Conservation (phyloP, 2,113 vertebrate species). For the Myrmophylax atrothorax region DNA sequence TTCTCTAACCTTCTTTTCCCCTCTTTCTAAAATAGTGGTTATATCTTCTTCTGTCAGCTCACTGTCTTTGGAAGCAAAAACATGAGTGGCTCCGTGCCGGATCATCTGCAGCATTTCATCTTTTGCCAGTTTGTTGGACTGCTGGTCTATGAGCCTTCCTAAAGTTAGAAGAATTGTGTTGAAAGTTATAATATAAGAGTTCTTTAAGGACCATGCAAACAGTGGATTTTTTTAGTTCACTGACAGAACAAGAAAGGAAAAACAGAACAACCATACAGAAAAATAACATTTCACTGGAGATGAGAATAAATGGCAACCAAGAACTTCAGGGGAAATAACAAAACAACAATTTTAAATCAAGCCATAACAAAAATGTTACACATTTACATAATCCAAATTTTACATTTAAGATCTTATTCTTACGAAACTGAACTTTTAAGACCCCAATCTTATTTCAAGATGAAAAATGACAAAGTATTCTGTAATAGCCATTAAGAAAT, state of each 20-base stretch:
- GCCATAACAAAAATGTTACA: not conserved
- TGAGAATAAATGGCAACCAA: not conserved
- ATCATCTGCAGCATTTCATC: slow-evolving; percentile 95
- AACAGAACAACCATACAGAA: not conserved
- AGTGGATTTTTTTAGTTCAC: not conserved
- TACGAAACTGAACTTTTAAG: not conserved
- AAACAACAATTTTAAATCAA: not conserved
- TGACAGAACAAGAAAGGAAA: not conserved
- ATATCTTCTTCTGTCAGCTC: slow-evolving; percentile 91
- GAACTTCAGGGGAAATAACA: not conserved
- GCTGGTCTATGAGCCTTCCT: slow-evolving; percentile 89
- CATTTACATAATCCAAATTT: not conserved
- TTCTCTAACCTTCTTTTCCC: slow-evolving; percentile 85
- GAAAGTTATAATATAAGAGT: not conserved
- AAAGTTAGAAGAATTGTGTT: slow-evolving; percentile 21
- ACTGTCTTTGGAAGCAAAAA: slow-evolving; percentile 89
- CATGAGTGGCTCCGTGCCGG: slow-evolving; percentile 86
- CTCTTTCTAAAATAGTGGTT: slow-evolving; percentile 85
- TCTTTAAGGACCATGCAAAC: not conserved
- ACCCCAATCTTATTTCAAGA: not conserved
- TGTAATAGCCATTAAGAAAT: not conserved
- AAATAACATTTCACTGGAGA: not conserved
- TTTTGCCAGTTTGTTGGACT: slow-evolving; percentile 87
- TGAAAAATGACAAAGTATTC: not conserved
- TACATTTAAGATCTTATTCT: not conserved